Evolutionary conservation across 2,113 vertebrate genomes (phyloP).

Genomic region (Platysteira castanea): DNA sequence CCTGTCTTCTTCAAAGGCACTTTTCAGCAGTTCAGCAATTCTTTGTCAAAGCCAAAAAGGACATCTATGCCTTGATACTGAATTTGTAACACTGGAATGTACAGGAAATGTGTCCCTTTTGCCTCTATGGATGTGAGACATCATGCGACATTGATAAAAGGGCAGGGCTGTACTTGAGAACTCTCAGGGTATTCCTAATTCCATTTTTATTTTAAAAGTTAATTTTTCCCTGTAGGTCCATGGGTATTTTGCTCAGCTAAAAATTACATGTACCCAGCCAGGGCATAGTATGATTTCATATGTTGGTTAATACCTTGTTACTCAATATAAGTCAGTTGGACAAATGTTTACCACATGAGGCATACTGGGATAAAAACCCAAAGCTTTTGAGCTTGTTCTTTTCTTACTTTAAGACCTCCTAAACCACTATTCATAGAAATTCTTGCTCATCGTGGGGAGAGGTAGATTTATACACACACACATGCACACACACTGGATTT

Average conservation of each 20-base stretch:
- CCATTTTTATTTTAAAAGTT: not conserved
- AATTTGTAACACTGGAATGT: not conserved
- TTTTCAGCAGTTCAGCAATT: slow-evolving; percentile 40
- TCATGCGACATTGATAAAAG: not conserved
- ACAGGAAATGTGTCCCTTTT: not conserved
- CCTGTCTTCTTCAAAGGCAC: slow-evolving; percentile 29
- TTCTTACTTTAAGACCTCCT: not conserved
- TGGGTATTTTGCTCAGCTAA: not conserved
- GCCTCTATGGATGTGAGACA: not conserved
- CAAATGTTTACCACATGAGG: not conserved
- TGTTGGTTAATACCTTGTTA: not conserved
- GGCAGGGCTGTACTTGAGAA: not conserved
- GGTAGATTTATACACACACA: accelerated
- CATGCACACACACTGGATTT: not conserved
- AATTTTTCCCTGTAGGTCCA: not conserved
- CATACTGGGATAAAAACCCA: not conserved
- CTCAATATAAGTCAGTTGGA: not conserved
- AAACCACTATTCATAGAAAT: not conserved
- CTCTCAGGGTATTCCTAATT: not conserved
- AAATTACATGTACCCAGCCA: not conserved
- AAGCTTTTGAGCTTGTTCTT: not conserved
- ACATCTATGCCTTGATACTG: slow-evolving; percentile 17
- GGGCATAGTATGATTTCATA: not conserved
- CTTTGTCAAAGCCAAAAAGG: slow-evolving; percentile 18
- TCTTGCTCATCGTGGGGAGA: not conserved